phyloP scores from a whole-genome alignment of 35 echinoderm and acorn worm genomes.

The Anneissia japonica region DNA sequence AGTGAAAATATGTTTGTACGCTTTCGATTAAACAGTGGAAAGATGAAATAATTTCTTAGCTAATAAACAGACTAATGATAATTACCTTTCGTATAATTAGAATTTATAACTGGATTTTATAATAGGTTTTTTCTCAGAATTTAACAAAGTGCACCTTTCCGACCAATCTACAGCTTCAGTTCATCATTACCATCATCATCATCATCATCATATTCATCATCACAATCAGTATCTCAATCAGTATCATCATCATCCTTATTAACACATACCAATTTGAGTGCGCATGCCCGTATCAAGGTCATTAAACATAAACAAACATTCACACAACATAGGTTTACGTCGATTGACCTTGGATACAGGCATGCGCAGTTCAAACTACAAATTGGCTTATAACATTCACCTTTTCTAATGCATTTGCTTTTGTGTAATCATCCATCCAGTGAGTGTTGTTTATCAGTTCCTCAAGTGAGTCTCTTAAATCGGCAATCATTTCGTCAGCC shows the following conservation, averaged over 20 bases:
- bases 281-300: too few species aligned
- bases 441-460: conserved; percentile 63
- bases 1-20: too few species aligned
- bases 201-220: too few species aligned
- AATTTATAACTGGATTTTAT: neutral
- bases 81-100: neutral
- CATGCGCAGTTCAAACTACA: neutral
- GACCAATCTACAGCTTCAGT: neutral
- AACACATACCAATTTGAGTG: too few species aligned
- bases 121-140: neutral
- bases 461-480: conserved; percentile 79
- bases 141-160: neutral
- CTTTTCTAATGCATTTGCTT: conserved; percentile 75
- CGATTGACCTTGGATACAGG: too few species aligned
- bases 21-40: too few species aligned
- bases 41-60: too few species aligned
- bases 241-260: too few species aligned
- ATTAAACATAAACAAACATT: too few species aligned
- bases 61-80: neutral
- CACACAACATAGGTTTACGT: too few species aligned
- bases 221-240: too few species aligned
- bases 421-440: conserved; percentile 98
- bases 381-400: conserved; percentile 16
- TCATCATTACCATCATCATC: too few species aligned
- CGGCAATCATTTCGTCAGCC: conserved; percentile 85